phyloP scores from a whole-genome alignment of 2,888 invertebrate genomes.

The Andrena bucephala region DNA sequence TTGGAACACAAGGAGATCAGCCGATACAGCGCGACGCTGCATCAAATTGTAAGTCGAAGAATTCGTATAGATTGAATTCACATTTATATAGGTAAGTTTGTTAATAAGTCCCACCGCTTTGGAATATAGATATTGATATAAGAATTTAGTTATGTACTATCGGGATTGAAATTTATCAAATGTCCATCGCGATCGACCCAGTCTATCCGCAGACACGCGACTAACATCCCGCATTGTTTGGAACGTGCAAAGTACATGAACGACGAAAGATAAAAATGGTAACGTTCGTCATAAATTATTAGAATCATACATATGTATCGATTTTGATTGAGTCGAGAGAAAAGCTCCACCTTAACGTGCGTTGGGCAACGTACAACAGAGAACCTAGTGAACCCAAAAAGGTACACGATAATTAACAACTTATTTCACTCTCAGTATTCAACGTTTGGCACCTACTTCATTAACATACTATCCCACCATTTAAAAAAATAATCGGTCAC shows the following conservation, averaged over 20 bases:
- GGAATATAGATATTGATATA: conserved; percentile 27
- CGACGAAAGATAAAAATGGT: conserved; percentile 41
- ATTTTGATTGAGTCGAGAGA: conserved; percentile 25
- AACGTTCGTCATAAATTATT: conserved; percentile 47
- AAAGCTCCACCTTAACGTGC: conserved; percentile 5
- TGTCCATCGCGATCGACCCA: conserved; percentile 26
- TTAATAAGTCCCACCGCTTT: conserved; percentile 31
- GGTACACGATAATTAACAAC: conserved; percentile 33
- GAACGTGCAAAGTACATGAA: conserved; percentile 39
- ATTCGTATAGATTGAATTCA: conserved; percentile 32
- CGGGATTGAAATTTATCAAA: conserved; percentile 15
- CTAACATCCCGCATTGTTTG: conserved; percentile 20
- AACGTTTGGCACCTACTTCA: conserved; percentile 59
- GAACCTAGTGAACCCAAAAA: conserved; percentile 28
- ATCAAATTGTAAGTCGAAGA: conserved; percentile 37
- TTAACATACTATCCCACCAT: conserved; percentile 5
- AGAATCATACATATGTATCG: conserved; percentile 22
- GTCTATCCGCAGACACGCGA: conserved; percentile 38
- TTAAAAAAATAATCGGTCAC: conserved; percentile 17
- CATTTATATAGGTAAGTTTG: conserved; percentile 34
- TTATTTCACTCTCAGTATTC: conserved; percentile 10
- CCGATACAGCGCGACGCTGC: conserved; percentile 29
- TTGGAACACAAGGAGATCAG: conserved; percentile 56
- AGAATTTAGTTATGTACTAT: conserved; percentile 35
- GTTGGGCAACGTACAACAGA: conserved; percentile 29